These are phyloP conservation scores for Sylvietta virens DNA, from an alignment of 2,113 vertebrate species.

Conservation along the genomic window DNA sequence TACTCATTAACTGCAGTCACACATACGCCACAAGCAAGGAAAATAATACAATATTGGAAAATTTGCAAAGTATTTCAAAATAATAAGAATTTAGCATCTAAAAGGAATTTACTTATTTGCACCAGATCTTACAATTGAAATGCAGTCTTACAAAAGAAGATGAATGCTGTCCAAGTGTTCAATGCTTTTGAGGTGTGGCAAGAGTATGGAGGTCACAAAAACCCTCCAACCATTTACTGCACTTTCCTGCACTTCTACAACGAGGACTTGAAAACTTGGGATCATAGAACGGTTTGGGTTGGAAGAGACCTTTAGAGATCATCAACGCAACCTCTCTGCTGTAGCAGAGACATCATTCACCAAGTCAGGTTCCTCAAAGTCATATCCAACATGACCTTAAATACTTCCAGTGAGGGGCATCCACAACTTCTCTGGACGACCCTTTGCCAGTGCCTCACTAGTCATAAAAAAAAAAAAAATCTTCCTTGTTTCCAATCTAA, in stretches of 20 bases:
- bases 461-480: background rate
- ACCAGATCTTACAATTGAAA: constrained; percentile 17
- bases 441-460: background rate
- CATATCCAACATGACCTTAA: background rate
- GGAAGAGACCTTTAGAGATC: background rate
- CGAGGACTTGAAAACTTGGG: background rate
- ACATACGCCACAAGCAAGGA: background rate
- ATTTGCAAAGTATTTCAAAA: constrained; percentile 6
- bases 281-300: background rate
- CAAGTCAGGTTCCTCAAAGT: background rate
- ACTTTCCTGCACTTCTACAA: background rate
- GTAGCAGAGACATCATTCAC: background rate
- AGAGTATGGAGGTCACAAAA: background rate
- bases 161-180: background rate
- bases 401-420: background rate
- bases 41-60: background rate
- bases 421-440: background rate
- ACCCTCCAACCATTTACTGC: background rate
- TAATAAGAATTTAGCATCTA: background rate
- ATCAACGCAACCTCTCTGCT: background rate
- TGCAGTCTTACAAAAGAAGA: background rate
- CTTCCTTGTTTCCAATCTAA: rapidly evolving
- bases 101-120: constrained; percentile 23
- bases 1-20: background rate
- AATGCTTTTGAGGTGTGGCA: background rate